A percentile compares a stretch with the other conserved stretches of the same genome.
These are phyloP conservation scores for Theocolax elegans DNA, from an alignment of 1,140 invertebrate species.

Conservation along the genomic window DNA sequence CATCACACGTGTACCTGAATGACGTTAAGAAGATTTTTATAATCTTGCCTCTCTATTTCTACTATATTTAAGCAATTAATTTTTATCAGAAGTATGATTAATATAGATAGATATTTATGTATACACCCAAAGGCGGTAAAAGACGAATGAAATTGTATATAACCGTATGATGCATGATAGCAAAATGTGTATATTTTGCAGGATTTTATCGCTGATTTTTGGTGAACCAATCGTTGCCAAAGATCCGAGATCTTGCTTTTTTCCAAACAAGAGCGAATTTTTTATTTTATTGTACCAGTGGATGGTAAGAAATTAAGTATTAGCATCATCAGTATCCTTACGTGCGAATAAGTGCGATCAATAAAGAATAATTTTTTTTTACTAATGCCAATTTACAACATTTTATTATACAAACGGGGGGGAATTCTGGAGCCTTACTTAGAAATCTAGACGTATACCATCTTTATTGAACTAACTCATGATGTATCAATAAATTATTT, in stretches of 20 bases:
- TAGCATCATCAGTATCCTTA: constrained; percentile 31
- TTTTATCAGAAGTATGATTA: constrained; percentile 19
- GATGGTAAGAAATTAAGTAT: constrained; percentile 30
- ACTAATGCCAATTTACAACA: constrained; percentile 19
- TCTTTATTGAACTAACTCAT: constrained; percentile 59
- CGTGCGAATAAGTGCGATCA: constrained; percentile 2
- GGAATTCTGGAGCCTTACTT: constrained; percentile 46
- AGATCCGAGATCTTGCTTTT: constrained; percentile 30
- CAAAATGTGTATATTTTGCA: constrained; percentile 20
- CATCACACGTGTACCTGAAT: constrained; percentile 36
- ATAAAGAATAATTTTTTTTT: constrained; percentile 32
- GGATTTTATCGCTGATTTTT: constrained; percentile 31
- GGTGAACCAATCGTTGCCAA: constrained; percentile 35
- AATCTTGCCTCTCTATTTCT: constrained; percentile 33
- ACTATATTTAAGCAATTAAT: constrained; percentile 25
- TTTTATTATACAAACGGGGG: constrained; percentile 17
- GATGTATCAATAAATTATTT: constrained; percentile 66
- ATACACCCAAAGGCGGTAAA: not conserved
- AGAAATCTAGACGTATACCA: constrained; percentile 45
- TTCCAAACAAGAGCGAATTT: not conserved
- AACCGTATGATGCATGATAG: constrained; percentile 8
- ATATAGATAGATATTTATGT: too few relatives aligned
- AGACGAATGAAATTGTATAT: constrained; percentile 29
- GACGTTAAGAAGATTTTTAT: constrained; percentile 5
- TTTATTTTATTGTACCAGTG: not conserved